These are phyloP conservation scores for Mobula birostris DNA, from an alignment of 2,113 vertebrate species.

Conservation along the genomic window DNA sequence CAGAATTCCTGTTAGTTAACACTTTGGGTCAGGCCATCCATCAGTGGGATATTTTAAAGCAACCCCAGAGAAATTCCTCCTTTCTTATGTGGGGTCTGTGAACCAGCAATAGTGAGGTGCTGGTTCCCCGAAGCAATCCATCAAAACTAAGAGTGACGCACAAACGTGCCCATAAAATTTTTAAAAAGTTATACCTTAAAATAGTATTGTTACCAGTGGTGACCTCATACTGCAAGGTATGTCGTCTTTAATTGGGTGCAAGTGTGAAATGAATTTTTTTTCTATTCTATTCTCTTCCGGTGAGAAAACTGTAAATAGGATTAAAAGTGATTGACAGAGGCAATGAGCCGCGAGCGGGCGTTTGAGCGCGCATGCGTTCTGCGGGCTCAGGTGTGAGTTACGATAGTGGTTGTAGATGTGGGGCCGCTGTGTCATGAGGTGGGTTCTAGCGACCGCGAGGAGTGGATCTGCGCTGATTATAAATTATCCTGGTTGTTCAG, in stretches of 20 bases:
- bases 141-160: too few relatives aligned
- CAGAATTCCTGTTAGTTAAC: too few relatives aligned
- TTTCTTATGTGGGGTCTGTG: neutral
- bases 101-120: neutral
- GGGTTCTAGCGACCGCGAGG: rapidly evolving
- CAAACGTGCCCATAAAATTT: neutral
- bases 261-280: neutral
- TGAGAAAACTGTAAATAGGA: neutral
- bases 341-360: too few relatives aligned
- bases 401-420: neutral
- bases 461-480: neutral
- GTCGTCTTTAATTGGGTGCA: neutral
- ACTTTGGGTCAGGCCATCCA: too few relatives aligned
- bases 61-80: neutral
- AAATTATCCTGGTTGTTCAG: neutral
- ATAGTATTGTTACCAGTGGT: neutral
- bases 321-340: neutral
- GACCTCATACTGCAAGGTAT: neutral
- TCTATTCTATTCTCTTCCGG: neutral
- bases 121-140: neutral
- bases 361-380: neutral
- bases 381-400: neutral
- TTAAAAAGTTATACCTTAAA: neutral
- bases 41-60: neutral
- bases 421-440: neutral